These are phyloP conservation scores for Psettodes erumei DNA, from an alignment of 2,113 vertebrate species.

Conservation along the genomic window DNA sequence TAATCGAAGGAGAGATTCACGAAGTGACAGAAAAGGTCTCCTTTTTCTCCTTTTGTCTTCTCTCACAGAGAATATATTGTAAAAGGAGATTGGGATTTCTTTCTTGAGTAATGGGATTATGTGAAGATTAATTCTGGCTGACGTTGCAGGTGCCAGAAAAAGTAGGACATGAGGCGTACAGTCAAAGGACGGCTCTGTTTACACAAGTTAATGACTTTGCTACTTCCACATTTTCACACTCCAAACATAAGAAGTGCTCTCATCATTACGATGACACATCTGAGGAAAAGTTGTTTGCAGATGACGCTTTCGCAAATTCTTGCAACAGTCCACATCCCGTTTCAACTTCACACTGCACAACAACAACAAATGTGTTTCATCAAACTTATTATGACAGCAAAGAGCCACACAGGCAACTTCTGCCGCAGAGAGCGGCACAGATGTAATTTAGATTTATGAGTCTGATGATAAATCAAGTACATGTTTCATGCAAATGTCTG, in stretches of 20 bases:
- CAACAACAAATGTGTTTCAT: constrained; percentile 1
- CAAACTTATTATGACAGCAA: background rate
- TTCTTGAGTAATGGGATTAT: constrained; percentile 37
- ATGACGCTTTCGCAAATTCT: no score
- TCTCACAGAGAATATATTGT: constrained; percentile 17
- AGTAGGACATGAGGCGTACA: background rate
- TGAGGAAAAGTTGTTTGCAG: background rate
- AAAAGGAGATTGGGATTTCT: constrained; percentile 39
- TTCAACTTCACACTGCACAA: background rate
- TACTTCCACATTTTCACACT: background rate
- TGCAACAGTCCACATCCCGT: no score
- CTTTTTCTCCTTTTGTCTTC: background rate
- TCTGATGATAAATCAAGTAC: constrained; percentile 5
- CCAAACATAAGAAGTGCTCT: background rate
- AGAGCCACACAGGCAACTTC: background rate
- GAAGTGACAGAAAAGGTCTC: no score
- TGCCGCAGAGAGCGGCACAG: background rate
- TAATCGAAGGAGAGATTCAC: constrained; percentile 3
- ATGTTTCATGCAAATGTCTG: constrained; percentile 17
- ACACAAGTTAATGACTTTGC: constrained; percentile 10
- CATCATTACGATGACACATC: background rate
- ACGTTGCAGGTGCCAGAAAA: constrained; percentile 31
- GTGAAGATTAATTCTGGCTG: constrained; percentile 36
- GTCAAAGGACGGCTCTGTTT: constrained; percentile 32
- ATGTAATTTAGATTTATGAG: constrained; percentile 12